Evolutionary conservation across 2,888 invertebrate genomes (phyloP).

Genomic region (Cheilosia grossa): DNA sequence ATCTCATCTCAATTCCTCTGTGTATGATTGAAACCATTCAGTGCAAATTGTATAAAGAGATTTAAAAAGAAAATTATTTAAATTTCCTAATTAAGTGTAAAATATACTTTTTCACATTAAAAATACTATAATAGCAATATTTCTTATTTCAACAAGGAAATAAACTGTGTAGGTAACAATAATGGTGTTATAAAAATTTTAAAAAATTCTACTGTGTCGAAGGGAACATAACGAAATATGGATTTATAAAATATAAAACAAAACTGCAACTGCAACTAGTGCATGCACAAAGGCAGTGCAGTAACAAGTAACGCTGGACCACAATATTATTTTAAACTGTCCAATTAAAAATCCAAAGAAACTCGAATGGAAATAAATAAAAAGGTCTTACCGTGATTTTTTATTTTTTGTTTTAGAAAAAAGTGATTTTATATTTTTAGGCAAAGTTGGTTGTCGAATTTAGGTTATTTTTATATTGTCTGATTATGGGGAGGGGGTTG

Average conservation of each 20-base stretch:
- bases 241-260: constrained; percentile 1
- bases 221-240: neutral
- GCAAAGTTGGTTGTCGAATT: constrained; percentile 40
- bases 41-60: too few species aligned
- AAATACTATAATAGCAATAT: too few species aligned
- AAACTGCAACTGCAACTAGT: constrained; percentile 63
- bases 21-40: too few species aligned
- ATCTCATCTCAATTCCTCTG: too few species aligned
- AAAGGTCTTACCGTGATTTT: constrained; percentile 68
- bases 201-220: constrained; percentile 11
- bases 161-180: neutral
- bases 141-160: too few species aligned
- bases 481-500: constrained; percentile 57
- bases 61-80: too few species aligned
- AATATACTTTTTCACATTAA: neutral
- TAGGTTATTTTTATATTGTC: constrained; percentile 38
- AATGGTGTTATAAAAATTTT: neutral
- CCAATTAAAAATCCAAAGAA: constrained; percentile 15
- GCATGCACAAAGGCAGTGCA: constrained; percentile 69
- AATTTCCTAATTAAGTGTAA: neutral
- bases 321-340: constrained; percentile 12
- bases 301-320: constrained; percentile 36
- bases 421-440: constrained; percentile 32
- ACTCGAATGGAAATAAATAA: constrained; percentile 41
- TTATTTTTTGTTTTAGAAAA: constrained; percentile 30